Base-by-base conservation (phyloP, 2,888 invertebrate species). In the Cremastobaeus sp. region DNA sequence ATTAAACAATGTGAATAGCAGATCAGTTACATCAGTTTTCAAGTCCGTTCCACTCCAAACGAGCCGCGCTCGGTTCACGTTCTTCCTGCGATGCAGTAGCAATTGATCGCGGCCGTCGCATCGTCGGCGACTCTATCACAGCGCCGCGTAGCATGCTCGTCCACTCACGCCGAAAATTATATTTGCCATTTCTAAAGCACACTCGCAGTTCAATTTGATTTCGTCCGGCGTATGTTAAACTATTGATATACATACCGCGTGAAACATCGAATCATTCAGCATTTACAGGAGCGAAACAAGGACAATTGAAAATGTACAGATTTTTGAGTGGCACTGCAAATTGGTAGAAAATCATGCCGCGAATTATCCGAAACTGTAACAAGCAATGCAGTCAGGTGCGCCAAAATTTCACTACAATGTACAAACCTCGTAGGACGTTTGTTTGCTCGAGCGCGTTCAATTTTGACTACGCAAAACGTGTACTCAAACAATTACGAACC, bases 211-310 rank as follows among this genome's bases (percentile, higher is more conserved):
- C 37, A 41, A 55, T 65, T 55, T 48, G 30, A 14, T 32, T 69
- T 52, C 12, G 9, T 68, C 30, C 37, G 15, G 25, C 28, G 5
- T 30, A 41, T 21, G n/a, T 25, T 45, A 45, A 34, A 34, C 78
- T 79, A 80, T 77, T 78, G 76, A 76, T 20, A 43, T 11, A 32
- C 9, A 43, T 18, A 12, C 1, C 9, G 17, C 9, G 9, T 14
- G 14, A 21, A 9, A 11, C 8, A 11, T 30, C 20, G 20, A 30
- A 39, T 18, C 14, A 11, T 1, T 15, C n/a, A n/a, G 5, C 35
- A 35, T 52, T 52, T 52, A n/a, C n/a, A n/a, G n/a, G n/a, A n/a
- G n/a, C n/a, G n/a, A n/a, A n/a, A n/a, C n/a, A n/a, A n/a, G n/a
- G n/a, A n/a, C n/a, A n/a, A n/a, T n/a, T n/a, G n/a, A n/a, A n/a